phyloP scores from a whole-genome alignment of 2,797 vertebrate species.

The Pantherophis vulpinus region DNA sequence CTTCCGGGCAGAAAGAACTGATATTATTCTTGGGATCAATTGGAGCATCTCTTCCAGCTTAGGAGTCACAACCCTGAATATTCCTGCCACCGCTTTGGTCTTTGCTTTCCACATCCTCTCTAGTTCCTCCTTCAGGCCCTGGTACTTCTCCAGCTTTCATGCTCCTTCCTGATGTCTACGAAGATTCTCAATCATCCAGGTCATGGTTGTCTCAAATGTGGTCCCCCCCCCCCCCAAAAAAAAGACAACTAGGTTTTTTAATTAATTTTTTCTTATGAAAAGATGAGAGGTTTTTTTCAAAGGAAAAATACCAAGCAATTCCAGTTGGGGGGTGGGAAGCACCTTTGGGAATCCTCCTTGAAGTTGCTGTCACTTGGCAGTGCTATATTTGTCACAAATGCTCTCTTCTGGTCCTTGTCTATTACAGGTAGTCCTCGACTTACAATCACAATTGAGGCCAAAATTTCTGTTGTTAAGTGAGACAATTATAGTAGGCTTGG shows the following conservation, averaged over 20 bases:
- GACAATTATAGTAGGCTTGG: too few species aligned
- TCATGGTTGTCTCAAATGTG: neutral
- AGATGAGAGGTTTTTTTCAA: neutral
- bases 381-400: neutral
- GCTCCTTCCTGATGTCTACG: neutral
- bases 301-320: neutral
- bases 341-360: neutral
- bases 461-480: too few species aligned
- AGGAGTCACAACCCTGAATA: neutral
- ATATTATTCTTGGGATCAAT: neutral
- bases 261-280: neutral
- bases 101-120: neutral
- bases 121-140: neutral
- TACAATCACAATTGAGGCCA: too few species aligned
- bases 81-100: neutral
- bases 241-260: neutral
- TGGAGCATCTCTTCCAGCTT: neutral
- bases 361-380: neutral
- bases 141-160: neutral
- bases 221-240: rapidly evolving
- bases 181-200: neutral
- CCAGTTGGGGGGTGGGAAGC: neutral
- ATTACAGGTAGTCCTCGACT: neutral
- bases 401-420: neutral
- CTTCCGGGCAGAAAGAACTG: neutral